These are phyloP conservation scores for Vidua chalybeata DNA, from an alignment of 2,113 vertebrate genomes.

Conservation along the genomic window DNA sequence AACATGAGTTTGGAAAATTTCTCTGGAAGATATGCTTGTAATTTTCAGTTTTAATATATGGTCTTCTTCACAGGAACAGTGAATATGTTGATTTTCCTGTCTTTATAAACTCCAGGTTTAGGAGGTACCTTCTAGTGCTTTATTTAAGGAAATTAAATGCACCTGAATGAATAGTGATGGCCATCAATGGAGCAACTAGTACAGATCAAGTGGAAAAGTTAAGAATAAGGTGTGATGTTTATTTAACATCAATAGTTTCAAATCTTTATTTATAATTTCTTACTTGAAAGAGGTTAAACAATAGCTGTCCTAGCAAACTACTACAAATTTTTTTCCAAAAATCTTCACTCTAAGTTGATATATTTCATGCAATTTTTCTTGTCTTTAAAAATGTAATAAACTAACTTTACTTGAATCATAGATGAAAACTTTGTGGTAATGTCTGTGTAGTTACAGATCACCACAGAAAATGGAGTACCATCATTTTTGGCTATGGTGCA, in stretches of 20 bases:
- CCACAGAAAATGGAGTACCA: neutral
- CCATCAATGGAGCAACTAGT: neutral
- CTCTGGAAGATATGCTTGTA: neutral
- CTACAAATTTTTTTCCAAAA: neutral
- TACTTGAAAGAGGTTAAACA: neutral
- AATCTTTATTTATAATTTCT: neutral
- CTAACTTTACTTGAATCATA: neutral
- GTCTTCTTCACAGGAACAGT: neutral
- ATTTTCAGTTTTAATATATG: neutral
- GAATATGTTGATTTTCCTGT: neutral
- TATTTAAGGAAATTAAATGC: neutral
- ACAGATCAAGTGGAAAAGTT: neutral
- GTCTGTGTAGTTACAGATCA: neutral
- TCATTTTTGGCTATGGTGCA: neutral
- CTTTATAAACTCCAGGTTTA: neutral
- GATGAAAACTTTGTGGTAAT: neutral
- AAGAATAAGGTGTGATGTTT: neutral
- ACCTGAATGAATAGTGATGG: neutral
- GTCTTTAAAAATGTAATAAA: neutral
- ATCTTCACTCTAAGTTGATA: neutral
- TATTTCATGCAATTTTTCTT: neutral
- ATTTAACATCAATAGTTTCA: neutral
- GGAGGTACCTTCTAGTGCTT: neutral
- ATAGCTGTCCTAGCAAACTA: neutral
- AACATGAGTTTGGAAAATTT: neutral